Evolutionary conservation across 92 coral and sea anemone species (phyloP), one percentile per base, ranked within the genome.

Genomic region (Actinostola sp.): DNA sequence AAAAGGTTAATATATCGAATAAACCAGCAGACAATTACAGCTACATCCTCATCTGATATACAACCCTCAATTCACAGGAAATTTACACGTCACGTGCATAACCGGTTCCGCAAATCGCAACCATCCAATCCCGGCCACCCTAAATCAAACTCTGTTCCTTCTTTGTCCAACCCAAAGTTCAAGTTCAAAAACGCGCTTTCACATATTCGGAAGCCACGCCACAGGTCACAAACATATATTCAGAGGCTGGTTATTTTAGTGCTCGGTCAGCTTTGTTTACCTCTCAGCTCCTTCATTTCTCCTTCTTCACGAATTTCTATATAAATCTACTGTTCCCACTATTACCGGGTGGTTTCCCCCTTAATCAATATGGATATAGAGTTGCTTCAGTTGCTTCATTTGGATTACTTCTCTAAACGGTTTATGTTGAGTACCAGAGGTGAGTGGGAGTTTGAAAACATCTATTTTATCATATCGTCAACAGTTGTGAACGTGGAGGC

Each of bases 101-200:
- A n/a, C n/a, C n/a, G n/a, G n/a, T 48, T 48, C 54, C 54, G 54
- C 54, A 48, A 13, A 48, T 23, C 19, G 54, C 21, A 13, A 9
- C 19, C n/a, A 41, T 8, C 15, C 8, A 15, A 8, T 8, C 46
- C 15, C 46, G 8, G 19, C 3, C 54, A 17, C n/a, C n/a, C n/a
- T n/a, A n/a, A n/a, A n/a, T n/a, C n/a, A n/a, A n/a, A n/a, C n/a
- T n/a, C n/a, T n/a, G n/a, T n/a, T n/a, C n/a, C n/a, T n/a, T n/a
- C n/a, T n/a, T n/a, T n/a, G n/a, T n/a, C n/a, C n/a, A n/a, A n/a
- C n/a, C n/a, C n/a, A n/a, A n/a, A n/a, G n/a, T n/a, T 48, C 54
- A 48, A n/a, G 54, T 48, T 53, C 59, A 13, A 53, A n/a, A n/a
- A 53, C 59, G 25, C 30, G 59, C 59, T 53, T 20, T 6, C 59